A percentile compares a stretch with the other conserved stretches of the same genome.
These are phyloP conservation scores for Dione vanillae DNA, from an alignment of 2,888 invertebrate genomes.

Conservation along the genomic window DNA sequence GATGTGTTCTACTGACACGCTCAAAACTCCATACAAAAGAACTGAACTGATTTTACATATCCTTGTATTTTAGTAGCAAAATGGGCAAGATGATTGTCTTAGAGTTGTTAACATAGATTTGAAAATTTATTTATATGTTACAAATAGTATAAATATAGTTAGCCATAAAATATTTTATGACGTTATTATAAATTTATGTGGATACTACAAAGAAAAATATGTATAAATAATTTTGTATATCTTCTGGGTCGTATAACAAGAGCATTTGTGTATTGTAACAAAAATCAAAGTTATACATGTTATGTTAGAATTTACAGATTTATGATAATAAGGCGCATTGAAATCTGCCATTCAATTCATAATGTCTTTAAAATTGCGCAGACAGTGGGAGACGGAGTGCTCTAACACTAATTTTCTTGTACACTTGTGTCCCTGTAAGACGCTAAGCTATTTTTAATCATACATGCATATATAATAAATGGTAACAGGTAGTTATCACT, in stretches of 20 bases:
- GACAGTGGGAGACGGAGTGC: no score
- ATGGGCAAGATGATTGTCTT: not conserved
- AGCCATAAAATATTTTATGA: slow-evolving; percentile 11
- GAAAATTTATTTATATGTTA: slow-evolving; percentile 9
- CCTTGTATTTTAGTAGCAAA: not conserved
- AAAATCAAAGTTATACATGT: not conserved
- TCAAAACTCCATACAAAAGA: no score
- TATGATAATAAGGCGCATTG: no score
- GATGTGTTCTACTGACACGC: no score
- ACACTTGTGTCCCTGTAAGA: no score
- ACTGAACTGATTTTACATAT: not conserved
- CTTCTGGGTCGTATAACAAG: not conserved
- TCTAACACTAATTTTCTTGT: no score
- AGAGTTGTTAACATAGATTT: slow-evolving; percentile 13
- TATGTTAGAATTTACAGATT: not conserved
- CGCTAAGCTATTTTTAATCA: no score
- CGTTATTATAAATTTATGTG: not conserved
- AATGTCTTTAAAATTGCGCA: no score
- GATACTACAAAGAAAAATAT: slow-evolving; percentile 5
- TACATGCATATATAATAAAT: no score
- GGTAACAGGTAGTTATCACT: not conserved
- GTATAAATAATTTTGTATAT: not conserved
- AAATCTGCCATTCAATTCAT: no score
- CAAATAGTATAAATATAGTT: slow-evolving; percentile 5
- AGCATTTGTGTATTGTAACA: not conserved